phyloP scores from a whole-genome alignment of 2,113 vertebrate genomes.

The Acinonyx jubatus region DNA sequence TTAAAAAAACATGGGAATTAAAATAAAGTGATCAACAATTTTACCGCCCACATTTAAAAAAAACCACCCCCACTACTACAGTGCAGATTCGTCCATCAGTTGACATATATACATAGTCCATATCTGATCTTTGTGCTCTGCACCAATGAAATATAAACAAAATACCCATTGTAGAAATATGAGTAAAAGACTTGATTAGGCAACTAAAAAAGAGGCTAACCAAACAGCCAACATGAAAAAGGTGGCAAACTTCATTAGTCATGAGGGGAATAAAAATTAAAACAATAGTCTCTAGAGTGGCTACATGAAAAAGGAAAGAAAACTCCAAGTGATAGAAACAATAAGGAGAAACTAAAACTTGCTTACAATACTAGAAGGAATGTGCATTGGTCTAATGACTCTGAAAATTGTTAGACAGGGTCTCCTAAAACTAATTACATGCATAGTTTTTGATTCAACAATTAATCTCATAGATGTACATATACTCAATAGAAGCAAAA shows the following conservation, averaged over 20 bases:
- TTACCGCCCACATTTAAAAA: background rate
- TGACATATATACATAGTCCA: background rate
- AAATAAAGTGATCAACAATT: background rate
- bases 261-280: background rate
- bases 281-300: background rate
- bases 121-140: background rate
- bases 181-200: background rate
- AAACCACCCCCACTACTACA: background rate
- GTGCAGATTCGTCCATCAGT: background rate
- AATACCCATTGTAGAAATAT: background rate
- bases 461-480: background rate
- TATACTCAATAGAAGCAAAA: background rate
- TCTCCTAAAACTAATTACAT: background rate
- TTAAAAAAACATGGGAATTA: background rate
- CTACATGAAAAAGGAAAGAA: background rate
- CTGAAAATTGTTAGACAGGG: background rate
- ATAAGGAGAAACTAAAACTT: background rate
- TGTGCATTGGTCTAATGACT: background rate
- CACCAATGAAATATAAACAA: background rate
- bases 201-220: background rate
- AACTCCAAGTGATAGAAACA: background rate
- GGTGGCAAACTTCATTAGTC: background rate
- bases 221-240: background rate
- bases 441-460: background rate
- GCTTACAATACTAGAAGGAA: background rate